Percentiles rank a stretch among this genome's conserved stretches.
These are phyloP conservation scores for Scolopax rusticola DNA, from an alignment of 2,797 vertebrate species.

Conservation along the genomic window DNA sequence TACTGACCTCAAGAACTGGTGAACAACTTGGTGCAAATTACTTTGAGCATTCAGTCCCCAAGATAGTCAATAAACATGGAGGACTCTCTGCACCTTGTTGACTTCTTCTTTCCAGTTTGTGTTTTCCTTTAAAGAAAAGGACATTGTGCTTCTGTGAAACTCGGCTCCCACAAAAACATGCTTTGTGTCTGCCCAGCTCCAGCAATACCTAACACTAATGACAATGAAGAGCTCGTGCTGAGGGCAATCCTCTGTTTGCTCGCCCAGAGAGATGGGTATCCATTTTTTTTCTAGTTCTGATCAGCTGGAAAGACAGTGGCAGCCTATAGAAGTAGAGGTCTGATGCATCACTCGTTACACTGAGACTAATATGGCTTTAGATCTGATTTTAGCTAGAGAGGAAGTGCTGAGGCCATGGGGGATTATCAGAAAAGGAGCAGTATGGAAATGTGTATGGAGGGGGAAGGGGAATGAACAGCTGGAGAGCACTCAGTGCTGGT, in stretches of 20 bases:
- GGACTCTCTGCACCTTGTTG: conserved; percentile 10
- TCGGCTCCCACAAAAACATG: not conserved
- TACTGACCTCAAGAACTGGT: not conserved
- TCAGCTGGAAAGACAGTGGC: not conserved
- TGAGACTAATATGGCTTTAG: conserved; percentile 15
- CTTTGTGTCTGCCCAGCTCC: not conserved
- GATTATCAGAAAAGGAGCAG: conserved; percentile 32
- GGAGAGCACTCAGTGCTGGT: not conserved
- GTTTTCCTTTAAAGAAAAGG: conserved; percentile 14
- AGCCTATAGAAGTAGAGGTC: not conserved
- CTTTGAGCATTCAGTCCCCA: not conserved
- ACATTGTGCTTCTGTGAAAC: conserved; percentile 21
- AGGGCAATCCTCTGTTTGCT: not conserved
- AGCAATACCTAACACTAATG: not conserved
- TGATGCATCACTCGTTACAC: not conserved
- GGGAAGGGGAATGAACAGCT: not conserved
- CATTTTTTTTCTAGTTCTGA: not conserved
- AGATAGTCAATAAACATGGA: conserved; percentile 30
- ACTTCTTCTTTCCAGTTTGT: not conserved
- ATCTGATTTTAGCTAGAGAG: conserved; percentile 35
- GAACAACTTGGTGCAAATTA: not conserved
- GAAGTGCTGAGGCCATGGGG: not conserved
- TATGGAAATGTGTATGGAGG: not conserved
- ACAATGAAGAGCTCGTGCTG: not conserved
- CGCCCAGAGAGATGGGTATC: not conserved